Percentiles rank a stretch among this genome's conserved stretches.
These are phyloP conservation scores for Pardosa pseudoannulata DNA, from an alignment of 2,888 invertebrate genomes.

Conservation along the genomic window DNA sequence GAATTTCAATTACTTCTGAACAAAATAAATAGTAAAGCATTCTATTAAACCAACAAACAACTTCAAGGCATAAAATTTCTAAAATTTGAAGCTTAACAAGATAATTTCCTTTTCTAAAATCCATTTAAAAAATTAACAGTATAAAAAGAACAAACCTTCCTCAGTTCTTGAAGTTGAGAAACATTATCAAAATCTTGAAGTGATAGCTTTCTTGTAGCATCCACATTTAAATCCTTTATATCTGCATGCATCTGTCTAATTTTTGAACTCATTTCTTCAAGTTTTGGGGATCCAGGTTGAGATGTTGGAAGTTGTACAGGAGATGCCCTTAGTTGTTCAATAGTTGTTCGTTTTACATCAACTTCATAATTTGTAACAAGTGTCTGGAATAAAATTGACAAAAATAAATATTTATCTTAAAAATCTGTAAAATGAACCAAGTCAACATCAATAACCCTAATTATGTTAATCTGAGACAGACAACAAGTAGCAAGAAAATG, in stretches of 20 bases:
- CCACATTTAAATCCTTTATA: conserved; percentile 39
- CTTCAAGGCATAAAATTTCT: too few species aligned
- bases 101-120: too few species aligned
- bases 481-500: too few species aligned
- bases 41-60: too few species aligned
- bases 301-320: conserved; percentile 66
- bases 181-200: conserved; percentile 42
- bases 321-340: conserved; percentile 67
- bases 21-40: too few species aligned
- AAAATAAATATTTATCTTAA: neutral
- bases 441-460: too few species aligned
- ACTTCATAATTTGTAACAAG: conserved; percentile 57
- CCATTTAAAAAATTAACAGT: too few species aligned
- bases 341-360: conserved; percentile 60
- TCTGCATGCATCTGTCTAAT: conserved; percentile 17
- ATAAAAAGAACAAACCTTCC: conserved; percentile 29
- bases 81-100: too few species aligned
- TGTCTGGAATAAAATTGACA: conserved; percentile 4
- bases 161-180: conserved; percentile 13
- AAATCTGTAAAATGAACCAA: neutral
- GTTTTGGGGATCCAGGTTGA: conserved; percentile 61
- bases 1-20: too few species aligned
- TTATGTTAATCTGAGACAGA: too few species aligned
- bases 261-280: conserved; percentile 56
- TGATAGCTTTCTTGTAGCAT: conserved; percentile 1